Base-by-base conservation (phyloP, 2,113 vertebrate species). In the Microtus montanus region DNA sequence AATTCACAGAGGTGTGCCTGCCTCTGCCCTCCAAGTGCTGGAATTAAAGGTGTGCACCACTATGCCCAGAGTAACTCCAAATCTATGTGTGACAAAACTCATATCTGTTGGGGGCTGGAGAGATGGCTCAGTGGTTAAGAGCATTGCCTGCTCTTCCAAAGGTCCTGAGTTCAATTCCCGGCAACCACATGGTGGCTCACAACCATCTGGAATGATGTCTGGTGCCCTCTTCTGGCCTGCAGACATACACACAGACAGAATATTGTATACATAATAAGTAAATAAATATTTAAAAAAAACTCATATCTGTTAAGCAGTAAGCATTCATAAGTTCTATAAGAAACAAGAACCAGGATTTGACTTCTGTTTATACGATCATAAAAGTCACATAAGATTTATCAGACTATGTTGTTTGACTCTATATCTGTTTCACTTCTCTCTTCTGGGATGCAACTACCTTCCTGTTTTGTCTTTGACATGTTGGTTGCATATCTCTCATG, bases 381-480 rank as follows among this genome's bases (percentile, higher is more conserved):
- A 89, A 89, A 87, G n/a, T 35, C 30, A 52, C 33, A n/a, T 22
- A 41, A 12, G 79, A 17, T 41, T 80, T 54, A 80, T 47, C 80
- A 79, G 83, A 91, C 41, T 20, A 68, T 28, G 22, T 49, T 35
- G 71, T 88, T 83, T 83, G 49, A 68, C n/a, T 24, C 24, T 84
- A 1, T 63, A 33, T 33, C 64, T 63, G 28, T 93, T 94, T 95
- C 19, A 70, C 68, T 90, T 93, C 89, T 41, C 44, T 92, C 49
- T 93, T 87, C 89, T 70, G 70, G 83, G 35, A 22, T 95, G 41
- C 75, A 93, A 19, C 15, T 87, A 66, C 17, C 90, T 89, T 58
- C 75, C 41, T 92, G 75, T 95, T 90, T 94, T 58, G n/a, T 96
- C 47, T 87, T 90, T 87, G 91, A n/a, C 63, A 82, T 49, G 61